A percentile compares a stretch with the other conserved stretches of the same genome.
phyloP scores from a whole-genome alignment of 2,797 vertebrate species.

The Enteromius viviparus region DNA sequence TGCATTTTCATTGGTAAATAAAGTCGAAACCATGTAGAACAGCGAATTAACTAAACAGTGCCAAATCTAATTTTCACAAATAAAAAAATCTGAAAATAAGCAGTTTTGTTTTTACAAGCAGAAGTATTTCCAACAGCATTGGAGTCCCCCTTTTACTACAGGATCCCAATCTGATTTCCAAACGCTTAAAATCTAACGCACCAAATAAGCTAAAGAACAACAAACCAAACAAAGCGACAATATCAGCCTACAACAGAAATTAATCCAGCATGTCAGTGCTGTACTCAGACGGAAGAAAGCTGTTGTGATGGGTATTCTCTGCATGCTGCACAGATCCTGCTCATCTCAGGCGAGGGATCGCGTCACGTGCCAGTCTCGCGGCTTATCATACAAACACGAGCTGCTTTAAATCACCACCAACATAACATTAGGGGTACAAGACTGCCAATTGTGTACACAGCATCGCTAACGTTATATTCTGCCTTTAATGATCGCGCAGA shows the following conservation, averaged over 20 bases:
- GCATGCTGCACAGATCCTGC: background rate
- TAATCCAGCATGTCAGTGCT: background rate
- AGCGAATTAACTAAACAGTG: background rate
- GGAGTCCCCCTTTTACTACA: background rate
- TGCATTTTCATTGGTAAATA: background rate
- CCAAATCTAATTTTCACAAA: no score
- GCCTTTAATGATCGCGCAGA: background rate
- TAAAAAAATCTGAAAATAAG: background rate
- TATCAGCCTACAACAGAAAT: background rate
- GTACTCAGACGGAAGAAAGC: background rate
- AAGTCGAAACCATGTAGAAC: background rate
- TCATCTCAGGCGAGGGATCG: no score
- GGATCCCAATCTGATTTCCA: background rate
- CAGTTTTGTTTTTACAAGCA: no score
- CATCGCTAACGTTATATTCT: background rate
- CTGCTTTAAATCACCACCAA: background rate
- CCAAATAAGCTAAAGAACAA: background rate
- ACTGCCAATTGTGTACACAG: background rate
- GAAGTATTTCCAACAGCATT: background rate
- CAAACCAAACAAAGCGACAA: background rate
- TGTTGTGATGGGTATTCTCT: background rate
- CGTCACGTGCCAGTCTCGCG: slow-evolving; percentile 2
- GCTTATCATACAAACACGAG: background rate
- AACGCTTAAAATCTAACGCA: background rate
- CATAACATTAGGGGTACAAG: background rate